A percentile compares a stretch with the other conserved stretches of the same genome.
Evolutionary conservation across 2,113 vertebrate species (phyloP).

Genomic region (Prionailurus bengalensis): DNA sequence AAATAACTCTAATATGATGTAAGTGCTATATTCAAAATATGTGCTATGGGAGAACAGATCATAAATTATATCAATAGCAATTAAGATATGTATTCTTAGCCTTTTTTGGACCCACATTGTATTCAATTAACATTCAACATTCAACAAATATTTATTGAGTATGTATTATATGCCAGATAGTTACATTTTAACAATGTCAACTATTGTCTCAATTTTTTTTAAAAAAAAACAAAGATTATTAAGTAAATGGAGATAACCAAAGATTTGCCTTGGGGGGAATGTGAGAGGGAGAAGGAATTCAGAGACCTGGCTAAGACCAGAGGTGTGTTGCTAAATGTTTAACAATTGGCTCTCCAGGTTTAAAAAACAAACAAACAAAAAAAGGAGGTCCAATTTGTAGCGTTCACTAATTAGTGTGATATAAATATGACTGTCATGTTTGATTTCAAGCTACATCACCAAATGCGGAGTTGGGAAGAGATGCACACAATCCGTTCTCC

Average conservation of each 20-base stretch:
- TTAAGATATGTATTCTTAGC: not conserved
- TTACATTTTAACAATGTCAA: not conserved
- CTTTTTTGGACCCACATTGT: not conserved
- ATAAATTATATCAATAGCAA: not conserved
- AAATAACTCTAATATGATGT: constrained; percentile 18
- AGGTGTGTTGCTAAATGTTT: not conserved
- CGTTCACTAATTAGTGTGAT: not conserved
- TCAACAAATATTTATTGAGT: not conserved
- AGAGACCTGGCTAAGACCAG: not conserved
- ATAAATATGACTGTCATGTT: not conserved
- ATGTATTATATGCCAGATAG: not conserved
- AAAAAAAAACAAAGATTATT: not conserved
- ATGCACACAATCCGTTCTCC: not conserved
- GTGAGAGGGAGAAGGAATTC: not conserved
- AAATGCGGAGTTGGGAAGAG: not conserved
- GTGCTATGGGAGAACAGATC: not conserved
- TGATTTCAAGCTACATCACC: not conserved
- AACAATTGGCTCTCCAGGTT: not conserved
- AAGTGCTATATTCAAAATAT: not conserved
- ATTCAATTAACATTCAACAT: not conserved
- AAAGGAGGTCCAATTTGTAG: not conserved
- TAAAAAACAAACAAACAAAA: not conserved
- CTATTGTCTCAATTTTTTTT: not conserved
- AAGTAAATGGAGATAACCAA: constrained; percentile 21
- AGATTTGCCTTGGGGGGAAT: not conserved